These are phyloP conservation scores for Pelagia noctiluca DNA, from an alignment of 30 jellyfish, hydroid and myxozoan genomes.

Conservation along the genomic window DNA sequence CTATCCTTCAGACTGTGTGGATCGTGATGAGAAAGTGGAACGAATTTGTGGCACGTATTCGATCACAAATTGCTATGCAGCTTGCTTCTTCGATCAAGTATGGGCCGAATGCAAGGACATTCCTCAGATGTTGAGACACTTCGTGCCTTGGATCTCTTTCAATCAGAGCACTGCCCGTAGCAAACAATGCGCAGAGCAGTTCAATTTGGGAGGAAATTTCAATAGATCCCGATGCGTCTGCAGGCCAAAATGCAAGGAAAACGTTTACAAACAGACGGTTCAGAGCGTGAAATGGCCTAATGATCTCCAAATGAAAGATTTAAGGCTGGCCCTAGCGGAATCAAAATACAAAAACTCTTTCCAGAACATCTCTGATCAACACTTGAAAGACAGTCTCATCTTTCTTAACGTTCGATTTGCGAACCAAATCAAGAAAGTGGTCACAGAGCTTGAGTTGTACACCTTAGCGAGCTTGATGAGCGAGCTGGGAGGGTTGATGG, in stretches of 20 bases:
- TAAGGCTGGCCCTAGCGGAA: background rate
- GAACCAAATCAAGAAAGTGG: background rate
- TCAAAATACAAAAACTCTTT: background rate
- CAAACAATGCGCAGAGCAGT: background rate
- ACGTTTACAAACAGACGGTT: background rate
- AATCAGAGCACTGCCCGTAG: background rate
- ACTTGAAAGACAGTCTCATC: background rate
- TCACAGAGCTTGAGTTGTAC: conserved; percentile 17
- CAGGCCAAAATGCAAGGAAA: background rate
- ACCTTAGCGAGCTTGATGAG: background rate
- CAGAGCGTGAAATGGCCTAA: background rate
- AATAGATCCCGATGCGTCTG: background rate
- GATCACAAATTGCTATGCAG: background rate
- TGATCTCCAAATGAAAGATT: background rate
- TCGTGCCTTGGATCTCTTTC: background rate
- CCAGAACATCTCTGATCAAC: background rate
- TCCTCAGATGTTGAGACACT: background rate
- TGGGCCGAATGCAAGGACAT: background rate
- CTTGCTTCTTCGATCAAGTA: background rate
- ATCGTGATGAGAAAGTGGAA: no score
- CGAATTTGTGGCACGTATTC: background rate
- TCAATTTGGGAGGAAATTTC: background rate
- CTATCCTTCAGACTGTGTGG: no score
- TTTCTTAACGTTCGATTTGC: background rate
- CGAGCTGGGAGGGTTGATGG: conserved; percentile 45